A percentile compares a stretch with the other conserved stretches of the same genome.
phyloP scores from a whole-genome alignment of 2,888 invertebrate species.

The Cheilosia grossa region DNA sequence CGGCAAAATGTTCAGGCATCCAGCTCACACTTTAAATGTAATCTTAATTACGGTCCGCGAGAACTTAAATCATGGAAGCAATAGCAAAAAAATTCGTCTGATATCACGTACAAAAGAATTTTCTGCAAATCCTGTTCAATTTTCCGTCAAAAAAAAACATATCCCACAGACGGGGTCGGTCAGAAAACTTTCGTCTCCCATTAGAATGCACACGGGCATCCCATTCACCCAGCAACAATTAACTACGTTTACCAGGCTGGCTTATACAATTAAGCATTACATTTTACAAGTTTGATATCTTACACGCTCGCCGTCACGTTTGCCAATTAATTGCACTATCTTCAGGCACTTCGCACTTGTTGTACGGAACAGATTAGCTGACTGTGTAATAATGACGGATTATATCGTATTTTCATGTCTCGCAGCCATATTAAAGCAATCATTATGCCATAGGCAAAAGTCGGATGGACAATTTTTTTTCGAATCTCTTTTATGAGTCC shows the following conservation, averaged over 20 bases:
- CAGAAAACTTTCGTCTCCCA: slow-evolving; percentile 10
- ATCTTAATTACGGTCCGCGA: too few species aligned
- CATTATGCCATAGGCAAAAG: slow-evolving; percentile 8
- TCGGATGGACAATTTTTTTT: background rate
- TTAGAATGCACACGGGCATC: slow-evolving; percentile 17
- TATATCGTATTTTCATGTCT: slow-evolving; percentile 17
- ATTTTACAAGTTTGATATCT: slow-evolving; percentile 18
- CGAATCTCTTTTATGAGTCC: background rate
- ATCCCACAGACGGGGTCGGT: background rate
- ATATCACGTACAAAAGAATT: background rate
- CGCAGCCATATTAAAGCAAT: slow-evolving; percentile 7
- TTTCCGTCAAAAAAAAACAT: slow-evolving; percentile 6
- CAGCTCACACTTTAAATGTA: too few species aligned
- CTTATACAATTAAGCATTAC: slow-evolving; percentile 21
- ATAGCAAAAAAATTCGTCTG: background rate
- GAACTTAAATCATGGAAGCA: background rate
- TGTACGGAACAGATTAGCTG: slow-evolving; percentile 16
- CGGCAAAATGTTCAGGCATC: too few species aligned
- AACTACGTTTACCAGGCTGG: slow-evolving; percentile 18
- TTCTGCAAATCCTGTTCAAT: slow-evolving; percentile 8
- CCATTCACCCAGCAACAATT: slow-evolving; percentile 7
- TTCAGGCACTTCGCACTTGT: background rate
- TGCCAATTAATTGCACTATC: slow-evolving; percentile 38
- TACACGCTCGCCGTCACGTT: slow-evolving; percentile 11
- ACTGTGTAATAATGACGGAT: slow-evolving; percentile 8